Conservation (phyloP, 2,797 vertebrate genomes). For the Antennarius maculatus region DNA sequence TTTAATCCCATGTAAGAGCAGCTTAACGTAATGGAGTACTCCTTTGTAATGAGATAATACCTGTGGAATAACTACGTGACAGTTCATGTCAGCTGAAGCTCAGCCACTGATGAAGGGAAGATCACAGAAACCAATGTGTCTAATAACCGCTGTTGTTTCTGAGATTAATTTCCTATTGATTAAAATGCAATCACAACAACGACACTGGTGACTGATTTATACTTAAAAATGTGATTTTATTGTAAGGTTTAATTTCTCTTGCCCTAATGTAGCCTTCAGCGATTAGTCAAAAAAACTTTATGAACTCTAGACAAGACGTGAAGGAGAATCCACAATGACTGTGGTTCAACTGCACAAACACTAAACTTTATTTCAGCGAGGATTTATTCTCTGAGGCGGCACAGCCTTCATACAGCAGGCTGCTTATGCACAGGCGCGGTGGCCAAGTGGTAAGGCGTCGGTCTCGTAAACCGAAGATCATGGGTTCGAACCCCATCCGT, state of each 20-base stretch:
- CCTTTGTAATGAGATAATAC: slow-evolving; percentile 60
- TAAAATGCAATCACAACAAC: background rate
- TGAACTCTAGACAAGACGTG: too few species aligned
- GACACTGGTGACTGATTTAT: background rate
- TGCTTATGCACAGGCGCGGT: too few species aligned
- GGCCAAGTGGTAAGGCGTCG: too few species aligned
- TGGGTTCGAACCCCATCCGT: too few species aligned
- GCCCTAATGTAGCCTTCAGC: too few species aligned
- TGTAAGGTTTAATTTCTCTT: background rate
- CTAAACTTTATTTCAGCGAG: too few species aligned
- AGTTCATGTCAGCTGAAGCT: slow-evolving; percentile 22
- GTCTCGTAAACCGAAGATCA: too few species aligned
- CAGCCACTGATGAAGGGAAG: background rate
- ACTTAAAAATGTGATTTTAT: background rate
- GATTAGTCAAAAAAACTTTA: too few species aligned
- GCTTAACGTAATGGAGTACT: slow-evolving; percentile 65
- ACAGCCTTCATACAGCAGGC: too few species aligned
- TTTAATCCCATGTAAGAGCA: slow-evolving; percentile 60
- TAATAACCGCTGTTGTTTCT: background rate
- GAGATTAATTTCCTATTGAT: background rate
- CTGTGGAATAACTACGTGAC: slow-evolving; percentile 39
- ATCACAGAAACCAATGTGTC: slow-evolving; percentile 2
- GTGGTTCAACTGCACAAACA: too few species aligned
- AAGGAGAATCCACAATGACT: too few species aligned
- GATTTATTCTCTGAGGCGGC: too few species aligned